Evolutionary conservation across 2,797 vertebrate genomes (phyloP).

Genomic region (Sebastes hopkinsi): DNA sequence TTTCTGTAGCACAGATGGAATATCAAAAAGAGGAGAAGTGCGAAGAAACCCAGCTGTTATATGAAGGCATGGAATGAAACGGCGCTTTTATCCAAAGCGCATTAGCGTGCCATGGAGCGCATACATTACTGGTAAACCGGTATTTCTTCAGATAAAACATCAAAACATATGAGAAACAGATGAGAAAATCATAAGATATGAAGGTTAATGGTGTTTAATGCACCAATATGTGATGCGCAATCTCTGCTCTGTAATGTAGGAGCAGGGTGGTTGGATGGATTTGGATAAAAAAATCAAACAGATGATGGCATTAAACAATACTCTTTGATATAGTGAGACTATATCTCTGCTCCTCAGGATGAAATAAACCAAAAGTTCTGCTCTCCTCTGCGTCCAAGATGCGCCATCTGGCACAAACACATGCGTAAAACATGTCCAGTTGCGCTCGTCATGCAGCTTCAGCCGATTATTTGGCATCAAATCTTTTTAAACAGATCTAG

Average conservation of each 20-base stretch:
- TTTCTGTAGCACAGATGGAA: neutral
- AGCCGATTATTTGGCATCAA: neutral
- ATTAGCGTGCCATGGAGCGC: neutral
- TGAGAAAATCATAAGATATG: neutral
- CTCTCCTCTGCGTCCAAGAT: neutral
- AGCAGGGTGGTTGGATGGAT: neutral
- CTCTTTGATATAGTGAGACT: neutral
- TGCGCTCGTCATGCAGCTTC: neutral
- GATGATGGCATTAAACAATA: neutral
- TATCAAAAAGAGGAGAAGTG: neutral
- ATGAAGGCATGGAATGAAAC: neutral
- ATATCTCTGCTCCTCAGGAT: neutral
- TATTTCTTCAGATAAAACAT: neutral
- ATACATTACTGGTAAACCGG: neutral
- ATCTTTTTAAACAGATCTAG: neutral
- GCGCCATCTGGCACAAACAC: constrained; percentile 25
- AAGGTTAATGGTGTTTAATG: neutral
- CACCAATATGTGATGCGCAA: neutral
- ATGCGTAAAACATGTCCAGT: constrained; percentile 7
- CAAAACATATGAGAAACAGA: neutral
- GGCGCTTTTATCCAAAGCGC: constrained; percentile 29
- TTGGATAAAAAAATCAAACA: neutral
- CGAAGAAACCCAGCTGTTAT: neutral
- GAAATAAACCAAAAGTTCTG: constrained; percentile 23
- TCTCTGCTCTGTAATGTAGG: neutral